Conservation (phyloP, 2,888 invertebrate genomes). For the Leptopilina myrica region DNA sequence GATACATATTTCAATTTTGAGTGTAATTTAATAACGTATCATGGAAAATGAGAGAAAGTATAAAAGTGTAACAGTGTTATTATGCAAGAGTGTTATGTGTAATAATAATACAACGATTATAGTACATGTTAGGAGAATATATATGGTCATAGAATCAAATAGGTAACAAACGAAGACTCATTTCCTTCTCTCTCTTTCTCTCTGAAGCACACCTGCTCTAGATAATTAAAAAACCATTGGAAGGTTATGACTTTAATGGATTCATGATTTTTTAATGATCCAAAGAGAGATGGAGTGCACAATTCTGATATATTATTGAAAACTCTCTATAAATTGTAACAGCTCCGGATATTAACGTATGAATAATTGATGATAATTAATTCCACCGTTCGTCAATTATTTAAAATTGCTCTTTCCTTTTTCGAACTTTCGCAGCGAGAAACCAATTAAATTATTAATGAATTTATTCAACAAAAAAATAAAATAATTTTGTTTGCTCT, state of each 20-base stretch:
- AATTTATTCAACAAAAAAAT: no score
- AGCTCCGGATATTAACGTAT: background rate
- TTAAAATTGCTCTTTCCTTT: background rate
- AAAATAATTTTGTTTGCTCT: no score
- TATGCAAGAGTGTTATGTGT: conserved; percentile 51
- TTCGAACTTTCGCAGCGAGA: background rate
- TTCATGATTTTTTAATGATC: conserved; percentile 1
- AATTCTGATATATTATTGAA: conserved; percentile 19
- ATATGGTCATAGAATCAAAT: conserved; percentile 51
- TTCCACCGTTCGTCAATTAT: background rate
- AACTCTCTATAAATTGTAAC: background rate
- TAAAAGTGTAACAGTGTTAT: conserved; percentile 61
- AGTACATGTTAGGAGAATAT: conserved; percentile 50
- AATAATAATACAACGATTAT: conserved; percentile 49
- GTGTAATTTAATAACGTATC: conserved; percentile 68
- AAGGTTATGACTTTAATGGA: conserved; percentile 13
- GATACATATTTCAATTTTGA: conserved; percentile 67
- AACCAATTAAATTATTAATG: no score
- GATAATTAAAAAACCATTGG: conserved; percentile 25
- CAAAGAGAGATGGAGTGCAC: background rate
- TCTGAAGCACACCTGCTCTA: background rate
- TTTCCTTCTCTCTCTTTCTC: conserved; percentile 20
- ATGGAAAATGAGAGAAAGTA: conserved; percentile 75
- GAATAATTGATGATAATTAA: background rate
- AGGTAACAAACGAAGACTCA: conserved; percentile 34